Base-by-base conservation (phyloP, 2,113 vertebrate species). In the Thomomys bottae region DNA sequence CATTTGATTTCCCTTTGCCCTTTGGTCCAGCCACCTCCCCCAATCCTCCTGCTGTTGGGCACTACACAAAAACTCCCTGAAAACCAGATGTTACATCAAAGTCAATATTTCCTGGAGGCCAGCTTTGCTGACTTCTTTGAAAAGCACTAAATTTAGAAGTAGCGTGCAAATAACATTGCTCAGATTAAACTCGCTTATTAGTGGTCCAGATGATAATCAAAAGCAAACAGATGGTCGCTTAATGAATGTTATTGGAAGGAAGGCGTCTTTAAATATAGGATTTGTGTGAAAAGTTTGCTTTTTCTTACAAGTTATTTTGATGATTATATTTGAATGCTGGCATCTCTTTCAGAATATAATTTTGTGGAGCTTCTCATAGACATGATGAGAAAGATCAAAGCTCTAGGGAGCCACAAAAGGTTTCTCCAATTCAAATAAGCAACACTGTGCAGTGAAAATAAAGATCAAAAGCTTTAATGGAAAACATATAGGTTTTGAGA, bases 31-130 rank as follows among this genome's bases (percentile, higher is more conserved):
- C 42, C 57, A 21, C 42, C 24, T 23, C 45, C 20, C 42, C 90
- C n/a, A n/a, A n/a, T n/a, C n/a, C n/a, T n/a, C n/a, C 45, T 30
- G 38, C 36, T 79, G 32, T 72, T 94, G 92, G 95, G 84, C 63
- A 94, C 76, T 79, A 93, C 73, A 77, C 67, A 94, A 93, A 94
- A 90, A 88, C 81, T 94, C 93, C 87, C 94, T 96, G 90, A 96
- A 96, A 95, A 92, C 93, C 96, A 97, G 94, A 96, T 96, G 94
- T 95, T 93, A 93, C 95, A 95, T 96, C 95, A 96, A 96, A 97
- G 95, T 84, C 94, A 95, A 54, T 94, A 94, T 95, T 96, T 96
- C 84, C 95, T 96, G 83, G 94, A 97, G 95, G 92, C 92, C 78
- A 92, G 94, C 84, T 92, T 95, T 89, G 78, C 89, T 87, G 92